Conservation (phyloP, 2,888 invertebrate species). For the Pelosia muscerda region DNA sequence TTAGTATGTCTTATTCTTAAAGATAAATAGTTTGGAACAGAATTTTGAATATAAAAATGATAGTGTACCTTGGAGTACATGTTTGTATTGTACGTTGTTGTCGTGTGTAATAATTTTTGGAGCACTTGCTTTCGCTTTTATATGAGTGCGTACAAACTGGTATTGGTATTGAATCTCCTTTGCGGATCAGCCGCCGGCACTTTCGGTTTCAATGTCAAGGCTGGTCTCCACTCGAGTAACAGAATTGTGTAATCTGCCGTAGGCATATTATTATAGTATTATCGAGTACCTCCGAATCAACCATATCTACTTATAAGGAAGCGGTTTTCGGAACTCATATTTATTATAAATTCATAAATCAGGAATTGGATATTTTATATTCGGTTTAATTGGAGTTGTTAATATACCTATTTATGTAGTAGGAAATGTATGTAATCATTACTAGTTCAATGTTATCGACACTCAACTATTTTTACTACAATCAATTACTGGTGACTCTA, state of each 20-base stretch:
- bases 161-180: constrained; percentile 64
- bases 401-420: background rate
- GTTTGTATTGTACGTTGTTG: constrained; percentile 74
- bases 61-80: constrained; percentile 81
- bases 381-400: background rate
- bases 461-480: background rate
- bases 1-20: background rate
- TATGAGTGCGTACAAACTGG: constrained; percentile 73
- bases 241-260: constrained; percentile 59
- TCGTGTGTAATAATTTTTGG: constrained; percentile 76
- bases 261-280: constrained; percentile 24
- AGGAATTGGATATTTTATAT: constrained; percentile 10
- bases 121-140: constrained; percentile 79
- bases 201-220: constrained; percentile 81
- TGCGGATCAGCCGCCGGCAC: constrained; percentile 62
- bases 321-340: constrained; percentile 54
- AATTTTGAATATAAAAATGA: constrained; percentile 39
- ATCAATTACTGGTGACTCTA: background rate
- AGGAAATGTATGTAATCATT: background rate
- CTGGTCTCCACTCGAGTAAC: constrained; percentile 53
- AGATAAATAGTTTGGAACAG: constrained; percentile 14
- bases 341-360: constrained; percentile 20
- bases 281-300: constrained; percentile 23
- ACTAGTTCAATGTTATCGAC: background rate
- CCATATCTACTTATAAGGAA: constrained; percentile 49